Base-by-base conservation (phyloP, 2,888 invertebrate species). In the Sphinx pinastri region DNA sequence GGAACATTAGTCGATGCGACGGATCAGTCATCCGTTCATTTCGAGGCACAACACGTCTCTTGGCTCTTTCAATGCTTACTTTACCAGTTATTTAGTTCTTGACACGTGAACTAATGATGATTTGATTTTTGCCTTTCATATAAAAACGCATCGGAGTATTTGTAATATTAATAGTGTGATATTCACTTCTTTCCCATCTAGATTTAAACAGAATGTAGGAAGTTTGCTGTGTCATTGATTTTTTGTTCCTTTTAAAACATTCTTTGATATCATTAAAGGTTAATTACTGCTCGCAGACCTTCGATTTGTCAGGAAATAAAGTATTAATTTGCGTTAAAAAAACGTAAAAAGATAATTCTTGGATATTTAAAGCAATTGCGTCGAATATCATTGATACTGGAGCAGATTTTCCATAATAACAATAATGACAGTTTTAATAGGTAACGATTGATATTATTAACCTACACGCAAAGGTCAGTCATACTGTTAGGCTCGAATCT, bases 21-120 rank as follows among this genome's bases (percentile, higher is more conserved):
- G 91, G 89, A 90, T 91, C 93, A 89, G 92, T 92, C 93, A 93
- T 94, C 93, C 92, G 88, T 84, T 84, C 81, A 84, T 82, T 84
- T 84, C 80, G 82, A 81, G 80, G 83, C 79, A 80, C 78, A 87
- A 90, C 93, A 94, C 93, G 93, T 92, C 88, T 87, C 82, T 84
- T 76, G 76, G 77, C 77, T 80, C 78, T 81, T 86, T 84, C 81
- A 84, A 85, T 81, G 80, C 80, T 79, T 83, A 84, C 84, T 87
- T 83, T 81, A 78, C 83, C 80, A 84, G 82, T 82, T 84, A 86
- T 84, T 84, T 82, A 81, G 72, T 76, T 80, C 79, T 77, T 78
- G 78, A 84, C 80, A 79, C 76, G 79, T 81, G 74, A 81, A 84
- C 83, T 89, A 88, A 90, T 90, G 89, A 88, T 81, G 79, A 85